Base-by-base conservation (phyloP, 2,113 vertebrate species). In the Sylvilagus bachmani region DNA sequence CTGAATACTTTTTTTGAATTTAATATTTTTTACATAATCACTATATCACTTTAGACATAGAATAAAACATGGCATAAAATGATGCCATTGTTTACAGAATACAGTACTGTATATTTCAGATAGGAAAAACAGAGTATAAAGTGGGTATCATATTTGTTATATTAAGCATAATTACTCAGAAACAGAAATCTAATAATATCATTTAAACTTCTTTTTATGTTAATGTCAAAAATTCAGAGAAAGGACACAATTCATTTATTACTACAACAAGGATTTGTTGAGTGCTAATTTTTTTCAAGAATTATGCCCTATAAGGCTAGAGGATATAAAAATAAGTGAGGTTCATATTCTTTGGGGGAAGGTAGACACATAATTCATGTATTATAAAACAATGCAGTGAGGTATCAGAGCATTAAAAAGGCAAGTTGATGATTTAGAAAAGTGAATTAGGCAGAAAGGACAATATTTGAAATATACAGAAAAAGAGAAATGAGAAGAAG, bases 241-340 rank as follows among this genome's bases (percentile, higher is more conserved):
- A 90, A 73, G 12, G 24, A 36, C 93, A 2, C 29, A 22, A 55
- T 79, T 69, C 38, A 69, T 58, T 77, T 62, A 44, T 49, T 61
- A 1, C 78, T 36, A 53, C 8, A 62, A 16, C 22, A 95, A 19
- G 6, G 6, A 51, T 51, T 62, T 49, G 29, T 4, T 90, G 6
- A 85, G 25, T 67, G 14, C 0, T 36, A 4, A 31, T 6, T 58
- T 92, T 92, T 64, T 33, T 51, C 33, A 31, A 13, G 78, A 80
- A 75, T 10, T 84, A 16, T 85, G 8, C 44, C 38, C 8, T 44
- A 44, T 44, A 80, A 84, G 17, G 3, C 21, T 29, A 84, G 31
- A 95, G 13, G 13, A 38, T 81, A 61, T 71, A 69, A 91, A 90
- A 85, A 78, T 36, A 75, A 92, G 51, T 22, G 58, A 89, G 10